These are phyloP conservation scores for Pangasius djambal DNA, from an alignment of 2,797 vertebrate species.

Conservation along the genomic window DNA sequence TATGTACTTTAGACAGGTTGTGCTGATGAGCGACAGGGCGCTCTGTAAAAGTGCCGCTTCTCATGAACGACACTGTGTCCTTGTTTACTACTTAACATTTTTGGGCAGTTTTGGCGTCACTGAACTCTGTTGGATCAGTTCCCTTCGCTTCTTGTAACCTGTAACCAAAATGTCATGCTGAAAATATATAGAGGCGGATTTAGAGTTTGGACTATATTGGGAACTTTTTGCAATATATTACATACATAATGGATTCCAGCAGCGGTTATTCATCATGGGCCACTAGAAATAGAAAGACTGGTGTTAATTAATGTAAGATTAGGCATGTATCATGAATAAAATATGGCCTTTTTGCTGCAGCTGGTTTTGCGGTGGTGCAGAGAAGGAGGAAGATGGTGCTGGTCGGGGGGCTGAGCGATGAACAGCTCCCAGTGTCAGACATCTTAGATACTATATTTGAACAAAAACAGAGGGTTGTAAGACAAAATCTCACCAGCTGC, in stretches of 20 bases:
- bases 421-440: neutral
- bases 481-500: neutral
- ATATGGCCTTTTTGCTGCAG: conserved; percentile 10
- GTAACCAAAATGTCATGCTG: neutral
- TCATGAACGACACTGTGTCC: neutral
- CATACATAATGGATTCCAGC: conserved; percentile 6
- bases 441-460: conserved; percentile 6
- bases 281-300: conserved; percentile 5
- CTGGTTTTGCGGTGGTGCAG: neutral
- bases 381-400: neutral
- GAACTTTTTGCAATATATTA: conserved; percentile 14
- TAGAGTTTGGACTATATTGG: neutral
- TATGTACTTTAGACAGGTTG: neutral
- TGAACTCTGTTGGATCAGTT: neutral
- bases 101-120: neutral
- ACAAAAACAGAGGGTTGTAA: neutral
- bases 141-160: neutral
- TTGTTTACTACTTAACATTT: neutral
- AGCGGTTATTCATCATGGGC: neutral
- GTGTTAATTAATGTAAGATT: conserved; percentile 26
- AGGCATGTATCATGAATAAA: conserved; percentile 31
- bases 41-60: neutral
- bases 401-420: neutral
- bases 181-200: neutral
- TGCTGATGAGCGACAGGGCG: neutral